Evolutionary conservation across 2,113 vertebrate genomes (phyloP), one percentile per base, ranked within the genome.

Genomic region (Rhynchomys soricoides): DNA sequence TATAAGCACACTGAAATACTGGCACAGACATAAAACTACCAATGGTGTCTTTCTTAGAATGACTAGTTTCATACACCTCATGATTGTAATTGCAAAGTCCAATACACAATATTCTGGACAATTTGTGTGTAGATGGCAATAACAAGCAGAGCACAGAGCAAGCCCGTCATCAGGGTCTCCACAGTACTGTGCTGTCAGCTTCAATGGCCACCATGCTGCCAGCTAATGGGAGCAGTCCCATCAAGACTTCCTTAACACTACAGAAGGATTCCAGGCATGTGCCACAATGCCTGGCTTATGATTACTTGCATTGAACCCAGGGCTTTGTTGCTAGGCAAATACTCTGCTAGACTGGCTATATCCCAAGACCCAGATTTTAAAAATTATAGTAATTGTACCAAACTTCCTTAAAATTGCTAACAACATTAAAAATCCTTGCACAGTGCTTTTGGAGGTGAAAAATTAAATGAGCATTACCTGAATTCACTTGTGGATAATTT

Each of bases 401-500:
- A 74, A 87, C 8, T 91, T 94, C 22, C 66, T 89, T 86, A 93
- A 92, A 93, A 59, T 5, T 74, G n/a, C 7, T 83, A 40, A 86
- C 24, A 86, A 21, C 59, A 82, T 40, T 74, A 0, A 86, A 45
- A 86, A 89, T 50, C 24, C 37, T 77, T 91, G 37, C 73, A 75
- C 1, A 85, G 52, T 21, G 3, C 16, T 90, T 90, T 89, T 50
- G 37, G 50, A 90, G 8, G 29, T 90, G 59, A 82, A 40, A 93
- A 86, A 81, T 74, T 92, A 95, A 89, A 78, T 21, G 45, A 34
- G 16, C 68, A 83, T 90, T 87, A 99, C 98, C 98, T 98, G 95
- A 90, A 94, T 88, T 98, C 98, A 75, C 97, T 97, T 98, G 98
- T 98, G 96, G 98, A 98, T 48, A 99, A 96, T 0, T 1, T 92